Percentiles rank a stretch among this genome's conserved stretches.
Evolutionary conservation across 1,140 invertebrate genomes (phyloP).

Genomic region (Drosophila tani): DNA sequence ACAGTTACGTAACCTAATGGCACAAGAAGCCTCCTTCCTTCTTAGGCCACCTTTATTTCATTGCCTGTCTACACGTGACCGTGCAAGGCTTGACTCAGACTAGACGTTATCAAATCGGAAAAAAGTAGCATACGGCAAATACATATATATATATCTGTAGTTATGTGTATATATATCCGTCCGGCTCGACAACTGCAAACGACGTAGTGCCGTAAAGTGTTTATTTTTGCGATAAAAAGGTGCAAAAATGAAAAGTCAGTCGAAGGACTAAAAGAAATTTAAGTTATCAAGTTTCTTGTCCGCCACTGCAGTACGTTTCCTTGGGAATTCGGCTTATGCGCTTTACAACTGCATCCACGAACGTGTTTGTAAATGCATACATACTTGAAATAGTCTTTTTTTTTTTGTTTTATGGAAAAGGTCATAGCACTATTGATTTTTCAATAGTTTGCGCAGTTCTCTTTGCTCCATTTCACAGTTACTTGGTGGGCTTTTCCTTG

Average conservation of each 20-base stretch:
- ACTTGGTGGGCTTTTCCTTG: slow-evolving; percentile 3
- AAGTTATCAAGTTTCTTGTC: neutral
- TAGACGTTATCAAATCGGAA: slow-evolving; percentile 9
- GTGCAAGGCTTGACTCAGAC: neutral
- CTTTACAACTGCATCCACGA: slow-evolving; percentile 17
- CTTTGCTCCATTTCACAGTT: slow-evolving; percentile 14
- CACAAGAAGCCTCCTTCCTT: neutral
- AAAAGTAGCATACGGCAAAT: neutral
- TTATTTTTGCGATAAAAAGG: slow-evolving; percentile 16
- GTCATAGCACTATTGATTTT: slow-evolving; percentile 76
- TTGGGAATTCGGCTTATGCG: slow-evolving; percentile 61
- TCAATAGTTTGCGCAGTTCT: slow-evolving; percentile 25
- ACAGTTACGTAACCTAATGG: slow-evolving; percentile 5
- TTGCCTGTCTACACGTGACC: slow-evolving; percentile 6
- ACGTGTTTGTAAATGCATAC: slow-evolving; percentile 6
- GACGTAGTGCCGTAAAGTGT: neutral
- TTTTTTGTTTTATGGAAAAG: slow-evolving; percentile 26
- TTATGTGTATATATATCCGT: neutral
- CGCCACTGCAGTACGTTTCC: slow-evolving; percentile 38
- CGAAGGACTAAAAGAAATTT: slow-evolving; percentile 1
- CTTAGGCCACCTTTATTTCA: slow-evolving; percentile 1
- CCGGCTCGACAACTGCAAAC: slow-evolving; percentile 8
- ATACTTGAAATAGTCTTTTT: slow-evolving; percentile 10
- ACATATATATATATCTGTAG: no score
- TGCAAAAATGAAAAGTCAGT: slow-evolving; percentile 8